These are phyloP conservation scores for Panulirus ornatus DNA, from an alignment of 1,140 invertebrate genomes.

Conservation along the genomic window DNA sequence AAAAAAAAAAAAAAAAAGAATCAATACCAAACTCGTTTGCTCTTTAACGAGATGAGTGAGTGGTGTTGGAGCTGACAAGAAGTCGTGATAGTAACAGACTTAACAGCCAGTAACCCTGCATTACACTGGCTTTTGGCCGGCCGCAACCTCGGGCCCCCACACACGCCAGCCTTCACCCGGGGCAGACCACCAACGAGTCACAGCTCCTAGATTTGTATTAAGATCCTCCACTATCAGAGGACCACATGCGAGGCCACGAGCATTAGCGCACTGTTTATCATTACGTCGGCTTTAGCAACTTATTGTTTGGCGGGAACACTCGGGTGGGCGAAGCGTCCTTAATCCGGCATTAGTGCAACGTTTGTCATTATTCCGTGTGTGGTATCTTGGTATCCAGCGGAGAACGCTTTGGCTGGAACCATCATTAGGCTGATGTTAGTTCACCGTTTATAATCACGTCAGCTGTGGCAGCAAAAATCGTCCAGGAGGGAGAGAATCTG, in stretches of 20 bases:
- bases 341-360: too few relatives aligned
- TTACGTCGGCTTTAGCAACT: constrained; percentile 27
- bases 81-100: constrained; percentile 45
- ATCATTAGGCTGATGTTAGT: too few relatives aligned
- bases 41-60: constrained; percentile 8
- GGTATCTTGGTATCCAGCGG: too few relatives aligned
- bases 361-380: too few relatives aligned
- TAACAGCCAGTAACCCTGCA: constrained; percentile 59
- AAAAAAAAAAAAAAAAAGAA: too few relatives aligned
- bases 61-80: constrained; percentile 33
- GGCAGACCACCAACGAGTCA: constrained; percentile 46
- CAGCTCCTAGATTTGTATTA: constrained; percentile 58
- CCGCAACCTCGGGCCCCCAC: background rate
- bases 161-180: constrained; percentile 31
- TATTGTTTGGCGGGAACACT: too few relatives aligned
- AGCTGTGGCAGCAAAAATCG: too few relatives aligned
- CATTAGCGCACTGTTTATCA: constrained; percentile 46
- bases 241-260: constrained; percentile 49
- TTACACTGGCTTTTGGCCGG: constrained; percentile 55
- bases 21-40: too few relatives aligned
- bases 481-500: too few relatives aligned
- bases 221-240: constrained; percentile 62
- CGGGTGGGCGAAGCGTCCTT: too few relatives aligned
- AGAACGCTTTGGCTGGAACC: too few relatives aligned
- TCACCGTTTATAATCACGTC: too few relatives aligned